Evolutionary conservation across 2,113 vertebrate species (phyloP).

Genomic region (Xyliphius kryptos): DNA sequence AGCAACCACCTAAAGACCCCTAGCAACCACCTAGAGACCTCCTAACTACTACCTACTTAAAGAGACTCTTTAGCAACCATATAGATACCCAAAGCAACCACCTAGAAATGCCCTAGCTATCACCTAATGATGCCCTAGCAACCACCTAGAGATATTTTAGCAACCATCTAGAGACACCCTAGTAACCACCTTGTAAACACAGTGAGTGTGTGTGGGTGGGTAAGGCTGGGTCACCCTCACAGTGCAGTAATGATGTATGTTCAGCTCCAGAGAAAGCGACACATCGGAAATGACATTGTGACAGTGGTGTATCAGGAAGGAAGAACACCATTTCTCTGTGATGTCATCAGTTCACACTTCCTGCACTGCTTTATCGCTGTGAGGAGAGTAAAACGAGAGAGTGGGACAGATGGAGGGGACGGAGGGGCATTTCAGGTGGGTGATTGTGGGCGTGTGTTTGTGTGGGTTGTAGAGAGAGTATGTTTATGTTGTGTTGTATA

Average conservation of each 20-base stretch:
- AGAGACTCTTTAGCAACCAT: no score
- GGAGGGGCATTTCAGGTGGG: slow-evolving; percentile 55
- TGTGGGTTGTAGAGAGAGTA: not conserved
- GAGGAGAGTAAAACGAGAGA: slow-evolving; percentile 57
- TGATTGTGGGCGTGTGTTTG: not conserved
- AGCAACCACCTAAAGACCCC: no score
- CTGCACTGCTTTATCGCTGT: slow-evolving; percentile 84
- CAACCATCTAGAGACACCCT: no score
- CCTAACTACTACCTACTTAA: no score
- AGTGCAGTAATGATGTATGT: not conserved
- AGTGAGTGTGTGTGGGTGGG: no score
- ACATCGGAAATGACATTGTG: slow-evolving; percentile 90
- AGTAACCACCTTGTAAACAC: no score
- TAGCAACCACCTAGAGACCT: no score
- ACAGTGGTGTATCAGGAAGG: slow-evolving; percentile 83
- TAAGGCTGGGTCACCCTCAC: not conserved
- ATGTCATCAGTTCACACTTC: slow-evolving; percentile 85
- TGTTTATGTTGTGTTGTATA: not conserved
- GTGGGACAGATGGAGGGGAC: slow-evolving; percentile 45
- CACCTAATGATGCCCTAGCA: no score
- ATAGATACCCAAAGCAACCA: no score
- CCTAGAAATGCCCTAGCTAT: no score
- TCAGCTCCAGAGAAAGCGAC: slow-evolving; percentile 84
- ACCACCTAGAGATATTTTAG: no score
- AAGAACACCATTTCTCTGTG: slow-evolving; percentile 75